Percentiles rank a stretch among this genome's conserved stretches.
Evolutionary conservation across 2,888 invertebrate species (phyloP).

Genomic region (Caenorhabditis sp.): DNA sequence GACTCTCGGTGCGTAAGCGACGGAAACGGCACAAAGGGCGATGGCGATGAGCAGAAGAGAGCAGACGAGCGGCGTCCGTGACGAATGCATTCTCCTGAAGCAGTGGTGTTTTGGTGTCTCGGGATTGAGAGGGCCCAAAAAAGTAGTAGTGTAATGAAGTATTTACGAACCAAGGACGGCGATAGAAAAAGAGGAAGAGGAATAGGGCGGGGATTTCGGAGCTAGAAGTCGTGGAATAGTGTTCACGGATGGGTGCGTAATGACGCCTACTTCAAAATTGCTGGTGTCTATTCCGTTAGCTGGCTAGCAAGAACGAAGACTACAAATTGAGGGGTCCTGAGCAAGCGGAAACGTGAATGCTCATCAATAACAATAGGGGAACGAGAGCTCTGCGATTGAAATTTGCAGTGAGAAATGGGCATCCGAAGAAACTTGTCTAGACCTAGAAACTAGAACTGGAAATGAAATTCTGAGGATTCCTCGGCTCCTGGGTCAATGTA

Average conservation of each 20-base stretch:
- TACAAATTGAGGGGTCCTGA: conserved; percentile 18
- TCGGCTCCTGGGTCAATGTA: no score
- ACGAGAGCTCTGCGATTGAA: background rate
- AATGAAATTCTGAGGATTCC: no score
- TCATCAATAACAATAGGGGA: conserved; percentile 24
- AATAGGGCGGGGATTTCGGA: conserved; percentile 21
- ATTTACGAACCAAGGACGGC: conserved; percentile 28
- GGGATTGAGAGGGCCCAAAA: conserved; percentile 21
- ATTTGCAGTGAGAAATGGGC: background rate
- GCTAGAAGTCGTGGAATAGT: background rate
- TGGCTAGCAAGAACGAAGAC: background rate
- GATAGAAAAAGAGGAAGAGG: background rate
- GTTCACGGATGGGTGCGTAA: conserved; percentile 50
- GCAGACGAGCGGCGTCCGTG: conserved; percentile 42
- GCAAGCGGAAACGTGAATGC: conserved; percentile 29
- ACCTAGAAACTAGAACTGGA: background rate
- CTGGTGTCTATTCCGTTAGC: conserved; percentile 21
- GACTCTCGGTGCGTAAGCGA: conserved; percentile 61
- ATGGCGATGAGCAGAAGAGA: conserved; percentile 52
- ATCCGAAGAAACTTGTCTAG: background rate
- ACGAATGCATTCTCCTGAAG: conserved; percentile 49
- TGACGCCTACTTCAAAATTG: conserved; percentile 49
- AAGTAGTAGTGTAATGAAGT: conserved; percentile 41
- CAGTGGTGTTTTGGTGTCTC: background rate
- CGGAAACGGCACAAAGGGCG: conserved; percentile 50